These are phyloP conservation scores for Thinocorus orbignyianus DNA, from an alignment of 2,113 vertebrate genomes.

Conservation along the genomic window DNA sequence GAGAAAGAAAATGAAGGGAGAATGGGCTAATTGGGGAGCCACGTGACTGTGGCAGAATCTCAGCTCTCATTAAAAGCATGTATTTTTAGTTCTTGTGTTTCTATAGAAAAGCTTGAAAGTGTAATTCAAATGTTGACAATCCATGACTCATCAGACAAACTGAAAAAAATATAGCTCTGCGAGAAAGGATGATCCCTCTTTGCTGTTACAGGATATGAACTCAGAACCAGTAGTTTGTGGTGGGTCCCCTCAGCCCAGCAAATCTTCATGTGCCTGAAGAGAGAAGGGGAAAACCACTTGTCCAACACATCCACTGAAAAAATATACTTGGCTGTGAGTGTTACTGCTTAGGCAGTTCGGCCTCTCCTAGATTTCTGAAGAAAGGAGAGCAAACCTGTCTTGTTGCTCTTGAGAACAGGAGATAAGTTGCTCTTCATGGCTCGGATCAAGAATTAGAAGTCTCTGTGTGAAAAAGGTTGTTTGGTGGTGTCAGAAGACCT, in stretches of 20 bases:
- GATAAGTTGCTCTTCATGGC: neutral
- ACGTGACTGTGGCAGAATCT: conserved; percentile 45
- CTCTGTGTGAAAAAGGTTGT: neutral
- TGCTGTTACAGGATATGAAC: neutral
- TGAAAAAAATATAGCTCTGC: neutral
- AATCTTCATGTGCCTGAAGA: neutral
- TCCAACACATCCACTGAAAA: neutral
- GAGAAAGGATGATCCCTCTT: neutral
- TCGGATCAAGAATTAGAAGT: neutral
- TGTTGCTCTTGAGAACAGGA: neutral
- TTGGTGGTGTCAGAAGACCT: neutral
- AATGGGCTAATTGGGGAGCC: conserved; percentile 26
- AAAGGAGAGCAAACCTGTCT: neutral
- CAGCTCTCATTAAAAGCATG: conserved; percentile 21
- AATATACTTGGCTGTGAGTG: neutral
- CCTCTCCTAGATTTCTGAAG: neutral
- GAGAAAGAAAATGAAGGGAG: conserved; percentile 10
- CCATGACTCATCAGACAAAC: conserved; percentile 37
- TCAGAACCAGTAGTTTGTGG: neutral
- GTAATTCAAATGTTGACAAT: conserved; percentile 24
- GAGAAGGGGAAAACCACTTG: neutral
- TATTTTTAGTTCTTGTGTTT: conserved; percentile 51
- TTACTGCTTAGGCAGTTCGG: neutral
- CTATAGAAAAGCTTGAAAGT: conserved; percentile 26
- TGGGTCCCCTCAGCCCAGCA: neutral